Evolutionary conservation across 2,888 invertebrate species (phyloP).

Genomic region (Petrolisthes manimaculis): DNA sequence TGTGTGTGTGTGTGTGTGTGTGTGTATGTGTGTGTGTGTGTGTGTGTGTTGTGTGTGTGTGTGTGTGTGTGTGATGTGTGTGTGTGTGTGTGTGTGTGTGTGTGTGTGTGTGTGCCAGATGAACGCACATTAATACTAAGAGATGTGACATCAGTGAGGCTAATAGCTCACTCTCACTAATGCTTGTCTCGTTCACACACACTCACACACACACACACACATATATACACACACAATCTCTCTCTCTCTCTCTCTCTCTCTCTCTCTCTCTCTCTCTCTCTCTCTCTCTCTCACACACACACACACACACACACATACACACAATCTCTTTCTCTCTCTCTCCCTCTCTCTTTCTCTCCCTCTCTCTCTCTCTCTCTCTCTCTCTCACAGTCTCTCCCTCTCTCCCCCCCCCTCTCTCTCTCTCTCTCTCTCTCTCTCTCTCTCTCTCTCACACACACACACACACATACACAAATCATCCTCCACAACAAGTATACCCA

Average conservation of each 20-base stretch:
- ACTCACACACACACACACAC: too few species aligned
- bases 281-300: background rate
- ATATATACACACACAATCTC: background rate
- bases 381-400: background rate
- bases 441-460: background rate
- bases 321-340: background rate
- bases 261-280: background rate
- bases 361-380: background rate
- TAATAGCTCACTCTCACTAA: too few species aligned
- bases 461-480: background rate
- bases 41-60: too few species aligned
- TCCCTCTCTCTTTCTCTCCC: background rate
- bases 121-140: too few species aligned
- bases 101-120: too few species aligned
- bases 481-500: too few species aligned
- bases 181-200: too few species aligned
- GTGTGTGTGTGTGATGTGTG: too few species aligned
- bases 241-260: background rate
- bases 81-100: too few species aligned
- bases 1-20: conserved; percentile 18
- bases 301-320: background rate
- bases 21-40: conserved; percentile 15
- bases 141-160: too few species aligned
- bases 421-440: background rate
- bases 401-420: background rate